These are phyloP conservation scores for Oncorhynchus tshawytscha DNA, from an alignment of 2,113 vertebrate species.

Conservation along the genomic window DNA sequence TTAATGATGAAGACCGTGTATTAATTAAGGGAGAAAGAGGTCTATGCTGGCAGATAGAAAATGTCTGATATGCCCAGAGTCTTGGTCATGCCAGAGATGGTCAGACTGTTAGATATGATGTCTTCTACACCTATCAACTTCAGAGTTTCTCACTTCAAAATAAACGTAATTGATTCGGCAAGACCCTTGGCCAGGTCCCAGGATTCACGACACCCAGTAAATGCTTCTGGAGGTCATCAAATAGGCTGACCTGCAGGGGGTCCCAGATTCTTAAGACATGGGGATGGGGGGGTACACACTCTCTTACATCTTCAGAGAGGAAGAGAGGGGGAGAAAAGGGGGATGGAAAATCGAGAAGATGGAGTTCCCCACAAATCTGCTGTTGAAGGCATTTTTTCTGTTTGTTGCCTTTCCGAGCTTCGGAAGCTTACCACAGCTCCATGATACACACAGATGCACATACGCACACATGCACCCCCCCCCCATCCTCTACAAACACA, in stretches of 20 bases:
- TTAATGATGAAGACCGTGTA: background rate
- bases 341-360: background rate
- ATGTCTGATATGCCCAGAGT: too few relatives aligned
- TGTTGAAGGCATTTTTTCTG: background rate
- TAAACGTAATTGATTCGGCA: too few relatives aligned
- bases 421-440: too few relatives aligned
- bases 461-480: background rate
- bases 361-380: background rate
- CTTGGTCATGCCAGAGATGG: too few relatives aligned
- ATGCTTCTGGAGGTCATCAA: background rate
- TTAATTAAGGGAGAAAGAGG: too few relatives aligned
- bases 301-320: background rate
- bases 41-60: too few relatives aligned
- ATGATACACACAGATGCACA: background rate
- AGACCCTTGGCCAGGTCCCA: background rate
- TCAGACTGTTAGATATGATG: too few relatives aligned
- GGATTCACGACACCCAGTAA: background rate
- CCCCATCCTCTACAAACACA: background rate
- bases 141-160: too few relatives aligned
- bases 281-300: background rate
- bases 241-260: background rate
- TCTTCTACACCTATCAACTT: too few relatives aligned
- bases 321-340: background rate
- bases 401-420: too few relatives aligned
- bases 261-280: background rate